These are phyloP conservation scores for Vesta saturnalis DNA, from an alignment of 2,888 invertebrate species.

Conservation along the genomic window DNA sequence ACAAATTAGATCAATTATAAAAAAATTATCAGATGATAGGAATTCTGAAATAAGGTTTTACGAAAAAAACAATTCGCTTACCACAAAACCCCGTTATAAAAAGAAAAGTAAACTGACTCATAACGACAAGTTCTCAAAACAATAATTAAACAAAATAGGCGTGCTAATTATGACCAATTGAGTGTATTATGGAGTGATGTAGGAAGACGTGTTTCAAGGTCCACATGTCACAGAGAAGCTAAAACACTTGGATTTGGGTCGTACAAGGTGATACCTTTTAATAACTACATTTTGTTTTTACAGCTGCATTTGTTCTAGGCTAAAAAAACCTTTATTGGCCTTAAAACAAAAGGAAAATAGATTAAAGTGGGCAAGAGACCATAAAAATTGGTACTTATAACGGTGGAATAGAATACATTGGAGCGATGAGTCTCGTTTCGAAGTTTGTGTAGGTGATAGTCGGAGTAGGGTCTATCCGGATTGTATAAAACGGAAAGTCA, in stretches of 20 bases:
- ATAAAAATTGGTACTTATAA: not conserved
- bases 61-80: not conserved
- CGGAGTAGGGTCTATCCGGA: not conserved
- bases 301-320: not conserved
- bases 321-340: not conserved
- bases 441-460: too few relatives aligned
- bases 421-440: too few relatives aligned
- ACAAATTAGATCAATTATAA: not conserved
- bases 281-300: not conserved
- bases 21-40: not conserved
- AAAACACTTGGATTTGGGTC: not conserved
- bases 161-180: not conserved
- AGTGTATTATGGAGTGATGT: not conserved
- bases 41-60: not conserved
- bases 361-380: not conserved
- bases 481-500: slow-evolving; percentile 18
- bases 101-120: not conserved
- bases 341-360: not conserved
- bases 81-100: not conserved
- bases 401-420: not conserved
- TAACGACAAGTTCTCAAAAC: not conserved
- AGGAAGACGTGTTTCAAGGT: not conserved
- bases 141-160: not conserved
- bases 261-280: not conserved
- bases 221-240: not conserved